A percentile compares a stretch with the other conserved stretches of the same genome.
Evolutionary conservation across 2,113 vertebrate genomes (phyloP).

Genomic region (Protomyctophum bolini): DNA sequence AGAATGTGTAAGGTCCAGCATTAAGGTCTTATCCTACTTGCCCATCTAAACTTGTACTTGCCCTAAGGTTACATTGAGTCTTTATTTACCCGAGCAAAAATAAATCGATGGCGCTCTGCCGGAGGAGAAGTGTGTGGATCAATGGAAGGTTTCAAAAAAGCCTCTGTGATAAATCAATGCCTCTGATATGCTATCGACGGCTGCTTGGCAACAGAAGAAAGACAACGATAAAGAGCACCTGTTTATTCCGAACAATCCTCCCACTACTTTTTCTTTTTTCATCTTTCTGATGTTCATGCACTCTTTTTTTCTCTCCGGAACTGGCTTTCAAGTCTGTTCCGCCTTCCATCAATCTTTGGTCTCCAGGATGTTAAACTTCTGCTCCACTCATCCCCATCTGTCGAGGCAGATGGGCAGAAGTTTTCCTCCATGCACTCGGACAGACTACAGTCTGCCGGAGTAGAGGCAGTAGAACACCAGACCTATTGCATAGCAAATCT

Average conservation of each 20-base stretch:
- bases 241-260: constrained; percentile 61
- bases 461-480: neutral
- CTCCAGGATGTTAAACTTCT: constrained; percentile 22
- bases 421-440: neutral
- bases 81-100: constrained; percentile 77
- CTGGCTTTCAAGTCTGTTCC: constrained; percentile 1
- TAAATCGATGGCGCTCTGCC: constrained; percentile 68
- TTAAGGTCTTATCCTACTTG: too few species aligned
- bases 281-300: constrained; percentile 23
- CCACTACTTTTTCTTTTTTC: constrained; percentile 29
- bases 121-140: constrained; percentile 75
- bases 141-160: constrained; percentile 76
- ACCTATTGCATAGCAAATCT: constrained; percentile 6
- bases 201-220: constrained; percentile 70
- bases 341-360: neutral
- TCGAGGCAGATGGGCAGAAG: neutral
- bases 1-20: too few species aligned
- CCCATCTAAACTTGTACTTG: too few species aligned
- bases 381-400: constrained; percentile 15
- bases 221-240: constrained; percentile 64
- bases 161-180: constrained; percentile 73
- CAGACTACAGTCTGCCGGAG: neutral
- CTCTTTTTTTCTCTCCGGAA: constrained; percentile 26
- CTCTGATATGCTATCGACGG: constrained; percentile 74
- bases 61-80: constrained; percentile 41